A percentile compares a stretch with the other conserved stretches of the same genome.
Evolutionary conservation across 2,888 invertebrate species (phyloP).

Genomic region (Caenorhabditis sp.): DNA sequence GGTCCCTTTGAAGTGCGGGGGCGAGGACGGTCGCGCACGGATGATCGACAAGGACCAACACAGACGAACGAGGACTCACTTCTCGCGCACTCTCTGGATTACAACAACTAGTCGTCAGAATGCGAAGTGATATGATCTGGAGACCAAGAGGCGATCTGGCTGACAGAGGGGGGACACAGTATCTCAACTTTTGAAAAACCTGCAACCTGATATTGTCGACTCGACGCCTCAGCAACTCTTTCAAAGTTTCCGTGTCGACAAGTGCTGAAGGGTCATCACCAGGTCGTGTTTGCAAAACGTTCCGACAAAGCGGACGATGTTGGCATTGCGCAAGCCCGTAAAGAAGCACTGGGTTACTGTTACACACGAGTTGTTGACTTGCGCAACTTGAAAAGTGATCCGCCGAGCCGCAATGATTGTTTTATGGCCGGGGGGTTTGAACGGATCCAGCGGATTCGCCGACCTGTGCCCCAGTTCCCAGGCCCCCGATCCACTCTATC

Average conservation of each 20-base stretch:
- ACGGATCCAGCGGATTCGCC: too few species aligned
- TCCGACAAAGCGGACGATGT: slow-evolving; percentile 20
- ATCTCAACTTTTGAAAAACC: too few species aligned
- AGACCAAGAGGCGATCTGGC: not conserved
- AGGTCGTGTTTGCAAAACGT: slow-evolving; percentile 12
- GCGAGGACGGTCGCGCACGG: not conserved
- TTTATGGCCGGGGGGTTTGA: too few species aligned
- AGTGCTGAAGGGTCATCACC: not conserved
- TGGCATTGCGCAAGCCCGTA: slow-evolving; percentile 40
- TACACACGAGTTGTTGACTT: slow-evolving; percentile 21
- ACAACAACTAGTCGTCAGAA: slow-evolving; percentile 10
- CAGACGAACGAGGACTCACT: too few species aligned
- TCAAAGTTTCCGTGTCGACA: not conserved
- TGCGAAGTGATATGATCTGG: not conserved
- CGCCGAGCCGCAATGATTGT: too few species aligned
- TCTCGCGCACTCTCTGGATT: slow-evolving; percentile 28
- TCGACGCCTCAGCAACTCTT: too few species aligned
- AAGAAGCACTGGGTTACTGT: slow-evolving; percentile 14
- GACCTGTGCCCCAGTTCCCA: too few species aligned
- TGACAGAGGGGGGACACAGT: too few species aligned
- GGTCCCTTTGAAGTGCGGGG: slow-evolving; percentile 15
- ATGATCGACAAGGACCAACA: slow-evolving; percentile 14
- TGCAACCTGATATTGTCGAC: too few species aligned
- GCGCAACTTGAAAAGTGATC: slow-evolving; percentile 18
- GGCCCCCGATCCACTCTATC: too few species aligned